Percentiles rank a stretch among this genome's conserved stretches.
Evolutionary conservation across 2,113 vertebrate genomes (phyloP).

Genomic region (Nibea coibor): DNA sequence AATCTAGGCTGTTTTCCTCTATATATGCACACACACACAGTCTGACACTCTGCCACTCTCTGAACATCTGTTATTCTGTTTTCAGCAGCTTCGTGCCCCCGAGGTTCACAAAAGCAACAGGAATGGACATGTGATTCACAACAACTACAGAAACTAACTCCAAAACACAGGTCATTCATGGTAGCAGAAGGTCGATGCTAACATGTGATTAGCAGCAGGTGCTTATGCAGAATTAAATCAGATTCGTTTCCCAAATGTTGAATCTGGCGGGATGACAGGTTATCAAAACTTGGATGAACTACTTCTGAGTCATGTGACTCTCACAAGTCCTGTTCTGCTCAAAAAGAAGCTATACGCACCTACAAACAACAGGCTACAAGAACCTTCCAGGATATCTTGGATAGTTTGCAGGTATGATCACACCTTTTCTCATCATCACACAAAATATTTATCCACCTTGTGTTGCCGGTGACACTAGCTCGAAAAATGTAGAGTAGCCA

Average conservation of each 20-base stretch:
- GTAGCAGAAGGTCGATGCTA: background rate
- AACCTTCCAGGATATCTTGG: background rate
- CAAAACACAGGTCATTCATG: background rate
- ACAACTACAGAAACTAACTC: background rate
- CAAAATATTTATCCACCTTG: background rate
- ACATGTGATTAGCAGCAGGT: background rate
- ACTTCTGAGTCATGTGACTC: background rate
- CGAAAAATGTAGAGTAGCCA: background rate
- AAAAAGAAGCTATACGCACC: background rate
- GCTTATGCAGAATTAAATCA: background rate
- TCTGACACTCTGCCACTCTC: background rate
- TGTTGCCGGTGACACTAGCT: background rate
- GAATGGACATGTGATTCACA: background rate
- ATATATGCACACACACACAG: background rate
- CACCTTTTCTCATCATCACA: background rate
- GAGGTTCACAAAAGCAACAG: background rate
- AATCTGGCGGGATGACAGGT: background rate
- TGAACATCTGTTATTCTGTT: background rate
- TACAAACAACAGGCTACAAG: background rate
- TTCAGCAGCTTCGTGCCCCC: background rate
- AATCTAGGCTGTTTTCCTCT: background rate
- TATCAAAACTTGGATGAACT: background rate
- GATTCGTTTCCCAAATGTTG: background rate
- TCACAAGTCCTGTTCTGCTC: background rate
- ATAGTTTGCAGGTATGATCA: background rate